Conservation (phyloP, 2,888 invertebrate genomes). For the Ormyrus pomaceus region DNA sequence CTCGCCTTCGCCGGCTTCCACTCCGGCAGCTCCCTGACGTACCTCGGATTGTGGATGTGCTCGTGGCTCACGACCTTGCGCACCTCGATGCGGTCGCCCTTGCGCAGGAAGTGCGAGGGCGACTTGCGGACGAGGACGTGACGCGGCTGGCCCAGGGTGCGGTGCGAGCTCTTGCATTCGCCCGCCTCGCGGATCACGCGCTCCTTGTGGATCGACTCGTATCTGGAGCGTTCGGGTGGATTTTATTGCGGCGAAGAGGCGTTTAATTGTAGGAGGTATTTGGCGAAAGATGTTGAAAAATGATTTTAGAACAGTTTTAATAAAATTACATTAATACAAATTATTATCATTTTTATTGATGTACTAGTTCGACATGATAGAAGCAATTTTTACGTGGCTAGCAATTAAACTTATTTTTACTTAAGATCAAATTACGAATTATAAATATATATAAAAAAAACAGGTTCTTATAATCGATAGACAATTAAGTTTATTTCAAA, state of each 20-base stretch:
- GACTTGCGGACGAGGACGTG: constrained; percentile 22
- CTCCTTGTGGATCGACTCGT: constrained; percentile 61
- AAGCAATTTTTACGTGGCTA: too few relatives aligned
- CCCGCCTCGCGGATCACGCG: constrained; percentile 54
- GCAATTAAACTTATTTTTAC: too few relatives aligned
- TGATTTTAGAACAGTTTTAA: background rate
- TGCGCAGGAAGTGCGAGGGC: constrained; percentile 59
- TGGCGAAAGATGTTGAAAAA: background rate
- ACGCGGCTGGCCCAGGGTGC: constrained; percentile 60
- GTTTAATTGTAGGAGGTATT: too few relatives aligned
- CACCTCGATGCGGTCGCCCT: constrained; percentile 40
- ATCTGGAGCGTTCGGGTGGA: constrained; percentile 50
- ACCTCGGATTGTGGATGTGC: constrained; percentile 60
- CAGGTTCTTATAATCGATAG: too few relatives aligned
- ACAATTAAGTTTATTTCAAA: too few relatives aligned
- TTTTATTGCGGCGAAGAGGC: background rate
- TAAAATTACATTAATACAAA: background rate
- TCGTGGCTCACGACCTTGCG: constrained; percentile 56
- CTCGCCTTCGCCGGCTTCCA: constrained; percentile 57
- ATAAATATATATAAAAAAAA: too few relatives aligned
- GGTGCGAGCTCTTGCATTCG: constrained; percentile 62
- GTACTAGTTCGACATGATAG: too few relatives aligned
- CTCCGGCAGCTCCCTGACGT: constrained; percentile 61
- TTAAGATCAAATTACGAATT: too few relatives aligned
- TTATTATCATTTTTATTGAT: background rate